Percentiles rank a stretch among this genome's conserved stretches.
Evolutionary conservation across 2,113 vertebrate genomes (phyloP).

Genomic region (Rhegmatorhina hoffmannsi): DNA sequence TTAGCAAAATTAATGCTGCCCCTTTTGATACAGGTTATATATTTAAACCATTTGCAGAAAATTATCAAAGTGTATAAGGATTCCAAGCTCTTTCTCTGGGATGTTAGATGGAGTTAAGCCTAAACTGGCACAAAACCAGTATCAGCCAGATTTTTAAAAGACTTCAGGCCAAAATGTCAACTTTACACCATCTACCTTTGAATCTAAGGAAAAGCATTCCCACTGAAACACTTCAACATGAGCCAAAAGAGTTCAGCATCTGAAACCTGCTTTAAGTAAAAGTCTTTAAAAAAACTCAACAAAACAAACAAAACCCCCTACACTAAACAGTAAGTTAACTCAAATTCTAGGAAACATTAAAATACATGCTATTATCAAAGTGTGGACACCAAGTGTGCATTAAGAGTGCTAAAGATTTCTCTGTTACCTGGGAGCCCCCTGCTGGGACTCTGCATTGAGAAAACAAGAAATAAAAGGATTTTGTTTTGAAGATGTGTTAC

Average conservation of each 20-base stretch:
- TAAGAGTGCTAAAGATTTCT: neutral
- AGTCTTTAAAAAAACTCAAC: neutral
- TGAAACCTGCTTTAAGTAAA: neutral
- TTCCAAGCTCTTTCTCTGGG: neutral
- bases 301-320: too few relatives aligned
- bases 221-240: neutral
- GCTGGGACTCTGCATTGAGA: conserved; percentile 38
- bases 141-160: neutral
- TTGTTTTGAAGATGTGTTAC: neutral
- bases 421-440: conserved; percentile 65
- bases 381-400: neutral
- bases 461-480: neutral
- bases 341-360: neutral
- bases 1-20: neutral
- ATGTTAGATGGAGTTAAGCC: neutral
- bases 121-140: neutral
- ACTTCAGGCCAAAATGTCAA: neutral
- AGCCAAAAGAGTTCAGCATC: neutral
- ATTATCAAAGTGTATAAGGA: neutral
- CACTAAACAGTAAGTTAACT: neutral
- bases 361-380: neutral
- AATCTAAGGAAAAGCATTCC: neutral
- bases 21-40: neutral
- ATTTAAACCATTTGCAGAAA: neutral
- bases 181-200: neutral